Conservation (phyloP, 2,113 vertebrate species). For the Sialia sialis region DNA sequence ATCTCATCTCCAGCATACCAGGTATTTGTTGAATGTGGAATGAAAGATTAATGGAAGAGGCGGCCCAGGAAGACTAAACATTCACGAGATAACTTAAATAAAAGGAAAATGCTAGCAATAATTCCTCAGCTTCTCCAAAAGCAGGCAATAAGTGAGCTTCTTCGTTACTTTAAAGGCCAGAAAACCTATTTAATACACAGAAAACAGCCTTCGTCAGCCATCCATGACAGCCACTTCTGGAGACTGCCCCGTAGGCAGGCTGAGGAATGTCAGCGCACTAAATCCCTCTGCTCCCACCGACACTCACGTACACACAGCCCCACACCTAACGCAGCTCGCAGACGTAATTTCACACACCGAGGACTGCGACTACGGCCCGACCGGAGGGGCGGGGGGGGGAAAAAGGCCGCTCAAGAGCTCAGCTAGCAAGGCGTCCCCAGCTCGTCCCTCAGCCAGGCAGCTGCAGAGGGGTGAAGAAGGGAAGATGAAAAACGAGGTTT, state of each 20-base stretch:
- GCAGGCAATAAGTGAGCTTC: neutral
- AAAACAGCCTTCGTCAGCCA: neutral
- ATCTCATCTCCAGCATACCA: neutral
- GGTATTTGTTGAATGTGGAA: neutral
- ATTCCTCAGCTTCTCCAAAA: neutral
- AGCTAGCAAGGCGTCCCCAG: neutral
- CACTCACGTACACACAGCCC: neutral
- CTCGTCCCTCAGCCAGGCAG: neutral
- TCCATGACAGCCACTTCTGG: neutral
- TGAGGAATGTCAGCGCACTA: neutral
- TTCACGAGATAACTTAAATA: neutral
- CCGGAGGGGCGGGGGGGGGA: neutral
- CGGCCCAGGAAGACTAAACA: neutral
- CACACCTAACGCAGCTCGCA: neutral
- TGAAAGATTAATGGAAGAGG: neutral
- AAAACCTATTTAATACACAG: neutral
- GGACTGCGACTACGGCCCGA: neutral
- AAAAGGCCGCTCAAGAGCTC: neutral
- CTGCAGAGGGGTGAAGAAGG: neutral
- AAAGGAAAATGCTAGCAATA: neutral
- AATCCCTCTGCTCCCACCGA: neutral
- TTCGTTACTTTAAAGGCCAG: neutral
- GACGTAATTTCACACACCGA: neutral
- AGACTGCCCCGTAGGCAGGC: neutral
- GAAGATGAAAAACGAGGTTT: accelerated